Conservation (phyloP, 2,888 invertebrate species). For the Eupeodes latifasciatus region DNA sequence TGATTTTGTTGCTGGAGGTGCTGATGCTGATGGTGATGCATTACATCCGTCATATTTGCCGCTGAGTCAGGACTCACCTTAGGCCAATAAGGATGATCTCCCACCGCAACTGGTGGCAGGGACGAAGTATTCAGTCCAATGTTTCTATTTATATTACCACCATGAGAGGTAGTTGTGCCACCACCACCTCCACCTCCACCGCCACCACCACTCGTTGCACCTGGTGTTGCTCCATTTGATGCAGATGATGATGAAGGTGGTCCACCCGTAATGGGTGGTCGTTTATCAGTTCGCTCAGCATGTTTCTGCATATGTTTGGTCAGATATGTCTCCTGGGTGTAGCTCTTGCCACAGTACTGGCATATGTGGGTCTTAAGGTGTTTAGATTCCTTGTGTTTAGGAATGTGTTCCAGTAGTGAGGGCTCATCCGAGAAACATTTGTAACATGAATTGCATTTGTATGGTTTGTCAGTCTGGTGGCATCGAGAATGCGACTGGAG, state of each 20-base stretch:
- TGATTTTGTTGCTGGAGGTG: constrained; percentile 86
- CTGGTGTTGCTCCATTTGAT: constrained; percentile 85
- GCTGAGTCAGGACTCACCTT: constrained; percentile 93
- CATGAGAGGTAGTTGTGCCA: constrained; percentile 64
- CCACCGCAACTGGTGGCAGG: constrained; percentile 81
- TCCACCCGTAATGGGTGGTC: constrained; percentile 90
- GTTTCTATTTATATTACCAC: constrained; percentile 77
- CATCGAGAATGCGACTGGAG: constrained; percentile 99
- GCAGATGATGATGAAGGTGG: constrained; percentile 53
- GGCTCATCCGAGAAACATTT: constrained; percentile 99
- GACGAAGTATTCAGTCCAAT: constrained; percentile 72
- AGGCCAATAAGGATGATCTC: constrained; percentile 92
- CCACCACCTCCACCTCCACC: constrained; percentile 78
- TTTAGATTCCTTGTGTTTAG: constrained; percentile 99
- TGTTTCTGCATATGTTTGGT: constrained; percentile 99
- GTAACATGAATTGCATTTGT: constrained; percentile 99
- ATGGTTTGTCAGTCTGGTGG: constrained; percentile 99
- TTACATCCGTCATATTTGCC: constrained; percentile 86
- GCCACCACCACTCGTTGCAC: constrained; percentile 79
- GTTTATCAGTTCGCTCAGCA: constrained; percentile 95
- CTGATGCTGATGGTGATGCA: constrained; percentile 87
- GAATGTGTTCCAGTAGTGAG: constrained; percentile 98
- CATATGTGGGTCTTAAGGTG: constrained; percentile 99
- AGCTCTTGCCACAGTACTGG: constrained; percentile 99
- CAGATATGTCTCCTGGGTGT: constrained; percentile 99